Evolutionary conservation across 1,140 invertebrate species (phyloP).

Genomic region (Aradophagus sp.): DNA sequence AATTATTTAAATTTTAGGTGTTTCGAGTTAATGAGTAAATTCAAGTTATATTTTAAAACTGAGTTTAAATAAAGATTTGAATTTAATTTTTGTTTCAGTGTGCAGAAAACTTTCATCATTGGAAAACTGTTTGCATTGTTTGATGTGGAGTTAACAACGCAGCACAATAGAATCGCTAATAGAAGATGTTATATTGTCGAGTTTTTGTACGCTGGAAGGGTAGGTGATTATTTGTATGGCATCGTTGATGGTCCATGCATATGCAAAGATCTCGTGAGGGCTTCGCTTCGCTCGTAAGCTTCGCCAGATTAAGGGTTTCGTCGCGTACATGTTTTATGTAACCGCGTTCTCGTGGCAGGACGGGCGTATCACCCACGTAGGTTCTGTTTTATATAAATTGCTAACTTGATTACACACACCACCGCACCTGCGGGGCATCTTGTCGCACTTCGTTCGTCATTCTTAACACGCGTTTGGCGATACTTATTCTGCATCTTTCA

Average conservation of each 20-base stretch:
- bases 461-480: too few species aligned
- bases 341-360: slow-evolving; percentile 63
- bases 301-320: slow-evolving; percentile 60
- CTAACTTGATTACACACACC: slow-evolving; percentile 70
- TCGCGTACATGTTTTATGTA: slow-evolving; percentile 68
- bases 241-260: slow-evolving; percentile 70
- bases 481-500: too few species aligned
- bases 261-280: slow-evolving; percentile 68
- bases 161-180: not conserved
- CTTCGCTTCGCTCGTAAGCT: slow-evolving; percentile 60
- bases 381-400: slow-evolving; percentile 71
- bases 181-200: slow-evolving; percentile 26
- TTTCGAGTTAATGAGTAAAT: too few species aligned
- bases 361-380: slow-evolving; percentile 49
- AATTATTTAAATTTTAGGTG: too few species aligned
- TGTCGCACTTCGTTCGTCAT: slow-evolving; percentile 52
- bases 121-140: too few species aligned
- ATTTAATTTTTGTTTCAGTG: too few species aligned
- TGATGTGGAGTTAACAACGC: slow-evolving; percentile 1
- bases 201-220: slow-evolving; percentile 40
- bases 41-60: too few species aligned
- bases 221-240: slow-evolving; percentile 62
- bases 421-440: slow-evolving; percentile 62
- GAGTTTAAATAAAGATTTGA: too few species aligned
- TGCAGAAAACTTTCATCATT: too few species aligned